phyloP scores from a whole-genome alignment of 2,797 vertebrate genomes.

The Allobates femoralis region DNA sequence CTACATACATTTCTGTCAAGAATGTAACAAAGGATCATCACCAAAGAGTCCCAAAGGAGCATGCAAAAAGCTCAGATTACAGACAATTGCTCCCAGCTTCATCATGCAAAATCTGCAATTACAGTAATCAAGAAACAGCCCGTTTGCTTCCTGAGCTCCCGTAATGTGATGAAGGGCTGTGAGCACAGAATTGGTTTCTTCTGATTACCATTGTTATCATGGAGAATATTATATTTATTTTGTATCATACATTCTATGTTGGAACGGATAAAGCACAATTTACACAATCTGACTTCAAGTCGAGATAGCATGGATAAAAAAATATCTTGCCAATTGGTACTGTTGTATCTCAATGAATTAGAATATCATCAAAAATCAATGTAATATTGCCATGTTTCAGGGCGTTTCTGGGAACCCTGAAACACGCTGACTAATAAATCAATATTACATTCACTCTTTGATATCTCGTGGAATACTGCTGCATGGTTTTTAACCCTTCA shows the following conservation, averaged over 20 bases:
- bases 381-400: too few species aligned
- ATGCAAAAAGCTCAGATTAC: slow-evolving; percentile 44
- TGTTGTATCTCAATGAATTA: too few species aligned
- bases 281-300: not conserved
- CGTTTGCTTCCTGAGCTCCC: slow-evolving; percentile 32
- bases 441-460: too few species aligned
- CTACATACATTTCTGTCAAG: not conserved
- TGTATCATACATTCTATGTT: not conserved
- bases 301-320: not conserved
- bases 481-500: too few species aligned
- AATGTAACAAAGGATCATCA: slow-evolving; percentile 23
- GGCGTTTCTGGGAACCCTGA: too few species aligned
- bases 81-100: slow-evolving; percentile 47
- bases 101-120: slow-evolving; percentile 34
- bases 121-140: slow-evolving; percentile 27
- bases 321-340: not conserved
- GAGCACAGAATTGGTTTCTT: not conserved
- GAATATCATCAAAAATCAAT: too few species aligned
- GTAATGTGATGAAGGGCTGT: slow-evolving; percentile 12
- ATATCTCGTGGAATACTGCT: too few species aligned
- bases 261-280: not conserved
- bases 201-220: not conserved
- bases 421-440: too few species aligned
- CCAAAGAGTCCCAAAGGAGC: slow-evolving; percentile 15
- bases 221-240: not conserved